These are phyloP conservation scores for Xylota segnis DNA, from an alignment of 2,888 invertebrate species.

Conservation along the genomic window DNA sequence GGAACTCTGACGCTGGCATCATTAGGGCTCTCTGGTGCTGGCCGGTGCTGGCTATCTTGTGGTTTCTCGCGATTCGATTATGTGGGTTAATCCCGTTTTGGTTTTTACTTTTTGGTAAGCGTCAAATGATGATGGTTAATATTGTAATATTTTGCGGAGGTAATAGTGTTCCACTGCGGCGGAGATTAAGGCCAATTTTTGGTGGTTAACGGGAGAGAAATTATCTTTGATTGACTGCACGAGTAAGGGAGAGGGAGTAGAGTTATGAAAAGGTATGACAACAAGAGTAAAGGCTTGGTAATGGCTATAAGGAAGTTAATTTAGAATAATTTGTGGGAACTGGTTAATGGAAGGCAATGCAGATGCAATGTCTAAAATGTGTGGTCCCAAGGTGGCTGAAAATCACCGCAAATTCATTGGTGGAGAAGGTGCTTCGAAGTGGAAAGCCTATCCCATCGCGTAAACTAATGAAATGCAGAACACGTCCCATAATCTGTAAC, in stretches of 20 bases:
- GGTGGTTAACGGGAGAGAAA: conserved; percentile 63
- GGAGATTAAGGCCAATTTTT: conserved; percentile 73
- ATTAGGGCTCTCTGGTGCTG: conserved; percentile 22
- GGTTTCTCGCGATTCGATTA: conserved; percentile 52
- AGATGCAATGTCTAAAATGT: no score
- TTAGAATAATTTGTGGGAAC: no score
- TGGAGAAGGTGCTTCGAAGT: no score
- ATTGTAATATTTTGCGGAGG: conserved; percentile 41
- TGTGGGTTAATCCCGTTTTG: conserved; percentile 69
- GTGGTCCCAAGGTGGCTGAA: no score
- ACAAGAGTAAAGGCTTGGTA: conserved; percentile 21
- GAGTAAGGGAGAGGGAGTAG: not conserved
- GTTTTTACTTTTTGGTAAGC: conserved; percentile 34
- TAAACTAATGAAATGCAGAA: no score
- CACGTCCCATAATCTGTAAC: no score
- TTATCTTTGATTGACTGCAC: conserved; percentile 50
- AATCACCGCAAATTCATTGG: no score
- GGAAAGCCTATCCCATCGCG: no score
- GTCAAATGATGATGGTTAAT: conserved; percentile 60
- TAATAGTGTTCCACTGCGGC: conserved; percentile 38
- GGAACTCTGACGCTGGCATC: conserved; percentile 32
- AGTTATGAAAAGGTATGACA: conserved; percentile 15
- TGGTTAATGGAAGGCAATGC: no score
- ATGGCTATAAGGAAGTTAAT: conserved; percentile 56
- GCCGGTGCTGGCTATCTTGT: conserved; percentile 18